Conservation (phyloP, 2,113 vertebrate species). For the Chaenogobius annularis region DNA sequence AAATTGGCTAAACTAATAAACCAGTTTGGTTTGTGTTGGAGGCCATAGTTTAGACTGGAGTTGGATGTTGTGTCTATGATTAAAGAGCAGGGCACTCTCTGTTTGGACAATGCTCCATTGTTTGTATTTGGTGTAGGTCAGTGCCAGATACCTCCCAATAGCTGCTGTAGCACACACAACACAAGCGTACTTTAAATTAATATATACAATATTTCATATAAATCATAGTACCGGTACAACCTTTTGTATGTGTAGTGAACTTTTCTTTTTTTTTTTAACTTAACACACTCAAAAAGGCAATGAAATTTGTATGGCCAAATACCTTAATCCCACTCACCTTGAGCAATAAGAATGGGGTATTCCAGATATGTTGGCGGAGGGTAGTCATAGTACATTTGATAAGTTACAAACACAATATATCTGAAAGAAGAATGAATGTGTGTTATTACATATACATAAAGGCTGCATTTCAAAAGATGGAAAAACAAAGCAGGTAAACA, state of each 20-base stretch:
- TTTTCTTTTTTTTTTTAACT: too few species aligned
- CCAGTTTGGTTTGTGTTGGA: too few species aligned
- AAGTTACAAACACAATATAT: conserved; percentile 91
- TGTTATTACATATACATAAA: neutral
- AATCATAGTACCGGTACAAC: too few species aligned
- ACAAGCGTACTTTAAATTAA: too few species aligned
- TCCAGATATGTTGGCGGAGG: conserved; percentile 90
- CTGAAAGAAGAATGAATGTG: conserved; percentile 59
- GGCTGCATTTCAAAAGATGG: neutral
- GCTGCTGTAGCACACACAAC: too few species aligned
- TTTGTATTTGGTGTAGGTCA: neutral
- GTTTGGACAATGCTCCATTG: conserved; percentile 2
- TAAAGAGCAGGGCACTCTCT: neutral
- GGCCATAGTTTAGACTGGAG: neutral
- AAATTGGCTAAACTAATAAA: too few species aligned
- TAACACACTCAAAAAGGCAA: neutral
- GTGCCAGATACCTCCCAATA: neutral
- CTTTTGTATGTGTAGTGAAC: too few species aligned
- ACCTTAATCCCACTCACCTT: conserved; percentile 78
- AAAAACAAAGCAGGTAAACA: neutral
- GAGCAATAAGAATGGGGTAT: conserved; percentile 90
- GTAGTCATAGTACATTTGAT: conserved; percentile 90
- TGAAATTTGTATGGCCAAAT: neutral
- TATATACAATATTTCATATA: too few species aligned
- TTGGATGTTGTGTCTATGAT: neutral